Conservation (phyloP, 2,797 vertebrate species). For the Tapera naevia region DNA sequence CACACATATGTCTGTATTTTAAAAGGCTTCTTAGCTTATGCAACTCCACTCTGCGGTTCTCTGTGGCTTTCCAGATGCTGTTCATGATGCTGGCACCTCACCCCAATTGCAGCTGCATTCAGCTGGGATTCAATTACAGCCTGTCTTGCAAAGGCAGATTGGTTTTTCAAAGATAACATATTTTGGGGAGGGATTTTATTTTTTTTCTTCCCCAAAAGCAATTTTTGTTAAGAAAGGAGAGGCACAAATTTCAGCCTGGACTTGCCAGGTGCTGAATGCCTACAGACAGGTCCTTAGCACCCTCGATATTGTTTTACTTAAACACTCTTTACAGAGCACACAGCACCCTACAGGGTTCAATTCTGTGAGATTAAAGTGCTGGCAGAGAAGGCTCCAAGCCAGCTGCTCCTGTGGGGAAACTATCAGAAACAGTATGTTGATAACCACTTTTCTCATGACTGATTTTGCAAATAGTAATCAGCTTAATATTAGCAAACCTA, state of each 20-base stretch:
- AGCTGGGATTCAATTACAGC: slow-evolving; percentile 75
- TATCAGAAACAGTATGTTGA: background rate
- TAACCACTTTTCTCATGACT: background rate
- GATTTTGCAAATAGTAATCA: background rate
- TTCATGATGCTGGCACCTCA: slow-evolving; percentile 54
- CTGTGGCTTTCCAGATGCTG: slow-evolving; percentile 64
- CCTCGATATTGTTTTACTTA: background rate
- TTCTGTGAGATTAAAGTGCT: background rate
- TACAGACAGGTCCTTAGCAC: slow-evolving; percentile 9
- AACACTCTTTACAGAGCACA: background rate
- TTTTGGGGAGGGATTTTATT: background rate
- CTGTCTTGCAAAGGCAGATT: slow-evolving; percentile 52
- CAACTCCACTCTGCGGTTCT: slow-evolving; percentile 2
- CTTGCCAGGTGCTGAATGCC: background rate
- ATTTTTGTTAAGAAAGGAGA: background rate
- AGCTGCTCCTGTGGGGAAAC: background rate
- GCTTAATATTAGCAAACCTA: background rate
- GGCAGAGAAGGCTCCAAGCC: background rate
- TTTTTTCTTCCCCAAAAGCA: background rate
- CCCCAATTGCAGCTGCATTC: slow-evolving; percentile 67
- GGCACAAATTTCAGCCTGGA: background rate
- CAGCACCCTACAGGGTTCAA: background rate
- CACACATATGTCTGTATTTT: background rate
- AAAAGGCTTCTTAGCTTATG: background rate
- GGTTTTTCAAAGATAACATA: slow-evolving; percentile 70